These are phyloP conservation scores for Pygocentrus nattereri DNA, from an alignment of 2,797 vertebrate species.

Conservation along the genomic window DNA sequence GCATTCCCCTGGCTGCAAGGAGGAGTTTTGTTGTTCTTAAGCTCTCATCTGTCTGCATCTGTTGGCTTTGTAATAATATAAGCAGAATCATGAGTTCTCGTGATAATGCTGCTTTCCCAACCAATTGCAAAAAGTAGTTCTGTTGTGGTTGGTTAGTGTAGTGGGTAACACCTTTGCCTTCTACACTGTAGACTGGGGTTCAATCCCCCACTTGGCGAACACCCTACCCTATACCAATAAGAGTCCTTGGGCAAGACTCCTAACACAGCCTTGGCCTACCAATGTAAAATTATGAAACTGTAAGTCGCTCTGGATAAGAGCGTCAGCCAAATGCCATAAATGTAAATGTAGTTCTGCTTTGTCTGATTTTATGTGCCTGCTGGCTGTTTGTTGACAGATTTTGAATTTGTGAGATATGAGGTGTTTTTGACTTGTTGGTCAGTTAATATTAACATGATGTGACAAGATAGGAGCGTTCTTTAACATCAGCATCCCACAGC, in stretches of 20 bases:
- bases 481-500: no score
- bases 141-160: no score
- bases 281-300: no score
- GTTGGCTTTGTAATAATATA: slow-evolving; percentile 78
- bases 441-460: slow-evolving; percentile 5
- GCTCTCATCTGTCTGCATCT: slow-evolving; percentile 66
- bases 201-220: no score
- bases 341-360: slow-evolving; percentile 65
- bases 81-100: slow-evolving; percentile 72
- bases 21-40: slow-evolving; percentile 62
- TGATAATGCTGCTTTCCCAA: slow-evolving; percentile 70
- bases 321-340: no score
- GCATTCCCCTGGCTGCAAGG: slow-evolving; percentile 21
- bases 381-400: background rate
- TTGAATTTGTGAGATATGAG: background rate
- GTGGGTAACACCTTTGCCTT: no score
- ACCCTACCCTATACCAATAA: no score
- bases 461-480: background rate
- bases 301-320: no score
- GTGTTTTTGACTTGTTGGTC: background rate
- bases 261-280: no score
- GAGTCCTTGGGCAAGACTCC: no score
- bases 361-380: slow-evolving; percentile 5
- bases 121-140: slow-evolving; percentile 68
- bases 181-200: no score